These are phyloP conservation scores for Thamnophis sirtalis DNA, from an alignment of 2,113 vertebrate genomes.

Conservation along the genomic window DNA sequence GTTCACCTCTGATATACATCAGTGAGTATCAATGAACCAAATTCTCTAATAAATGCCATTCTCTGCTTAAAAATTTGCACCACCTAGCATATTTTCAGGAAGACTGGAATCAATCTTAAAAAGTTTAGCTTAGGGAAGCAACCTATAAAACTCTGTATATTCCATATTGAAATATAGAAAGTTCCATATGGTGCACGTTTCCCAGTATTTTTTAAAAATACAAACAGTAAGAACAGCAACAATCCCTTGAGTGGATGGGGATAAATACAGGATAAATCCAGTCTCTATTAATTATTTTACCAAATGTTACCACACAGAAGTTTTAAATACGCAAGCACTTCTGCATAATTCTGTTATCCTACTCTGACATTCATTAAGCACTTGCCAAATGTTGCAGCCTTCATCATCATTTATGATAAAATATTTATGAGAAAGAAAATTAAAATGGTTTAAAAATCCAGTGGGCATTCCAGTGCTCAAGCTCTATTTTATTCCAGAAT, in stretches of 20 bases:
- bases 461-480: not conserved
- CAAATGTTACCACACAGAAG: not conserved
- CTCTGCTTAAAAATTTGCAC: not conserved
- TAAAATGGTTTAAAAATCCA: slow-evolving; percentile 8
- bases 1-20: not conserved
- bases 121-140: not conserved
- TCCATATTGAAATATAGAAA: not conserved
- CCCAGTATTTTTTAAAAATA: not conserved
- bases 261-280: not conserved
- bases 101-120: not conserved
- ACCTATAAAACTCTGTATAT: not conserved
- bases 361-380: not conserved
- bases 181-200: not conserved
- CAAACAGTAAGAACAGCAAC: not conserved
- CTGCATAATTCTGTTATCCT: not conserved
- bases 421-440: slow-evolving; percentile 16
- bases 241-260: not conserved
- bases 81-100: not conserved
- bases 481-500: slow-evolving; percentile 13
- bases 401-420: slow-evolving; percentile 1
- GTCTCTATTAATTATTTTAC: not conserved
- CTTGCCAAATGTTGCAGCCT: slow-evolving; percentile 1
- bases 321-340: not conserved
- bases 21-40: not conserved
- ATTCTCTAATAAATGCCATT: not conserved